Base-by-base conservation (phyloP, 2,113 vertebrate genomes). In the Oceanodroma tethys region DNA sequence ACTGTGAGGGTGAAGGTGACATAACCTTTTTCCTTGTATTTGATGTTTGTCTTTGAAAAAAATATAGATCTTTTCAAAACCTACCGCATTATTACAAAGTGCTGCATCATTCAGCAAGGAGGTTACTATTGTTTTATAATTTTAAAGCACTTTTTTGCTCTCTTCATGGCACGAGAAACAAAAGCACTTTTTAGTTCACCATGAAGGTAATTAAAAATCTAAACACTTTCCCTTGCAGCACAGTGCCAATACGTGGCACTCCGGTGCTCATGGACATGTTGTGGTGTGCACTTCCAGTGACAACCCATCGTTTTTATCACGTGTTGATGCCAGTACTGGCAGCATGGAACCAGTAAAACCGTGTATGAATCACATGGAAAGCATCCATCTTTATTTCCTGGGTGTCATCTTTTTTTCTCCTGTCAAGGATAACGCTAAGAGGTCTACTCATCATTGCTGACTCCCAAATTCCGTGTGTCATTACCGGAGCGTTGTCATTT, bases 1-100 rank as follows among this genome's bases (percentile, higher is more conserved):
- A 98, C 98, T 98, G 97, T 87, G 97, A 98, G 99, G 98, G 98
- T 99, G 99, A 99, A 99, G 99, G 99, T 99, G 99, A 99, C 98
- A 99, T 98, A 98, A 98, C 98, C 98, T 98, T 98, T 98, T 98
- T 98, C 98, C 97, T 98, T 98, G 98, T 97, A 97, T 98, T 98
- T 98, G 98, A 98, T 99, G 98, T 98, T 98, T 98, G 97, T 95
- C 98, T 98, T 98, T 98, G 98, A 98, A 98, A 98, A 98, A 98
- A 98, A 97, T 98, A 98, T 97, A 98, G 98, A 98, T 98, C 98
- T 98, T 96, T 96, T 97, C 90, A 85, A 97, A 98, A 95, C 32
- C 81, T 75, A 85, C 92, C 62, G 65, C 95, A 58, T 97, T 97
- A 96, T 97, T 97, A 96, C 97, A 95, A 97, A 97, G 95, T 42